Conservation (phyloP, 2,888 invertebrate species). For the Yponomeuta sedellus region DNA sequence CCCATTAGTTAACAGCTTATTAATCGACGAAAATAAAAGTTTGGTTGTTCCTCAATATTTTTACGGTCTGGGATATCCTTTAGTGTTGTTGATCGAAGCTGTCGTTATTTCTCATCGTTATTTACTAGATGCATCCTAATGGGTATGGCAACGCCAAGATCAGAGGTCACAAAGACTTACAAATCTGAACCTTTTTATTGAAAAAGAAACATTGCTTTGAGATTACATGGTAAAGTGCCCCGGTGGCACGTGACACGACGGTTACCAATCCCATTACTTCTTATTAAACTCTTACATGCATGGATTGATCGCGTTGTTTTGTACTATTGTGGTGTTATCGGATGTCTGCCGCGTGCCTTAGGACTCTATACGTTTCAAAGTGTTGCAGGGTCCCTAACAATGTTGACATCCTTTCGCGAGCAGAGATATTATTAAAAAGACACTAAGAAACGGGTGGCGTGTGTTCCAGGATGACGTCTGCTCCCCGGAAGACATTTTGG, state of each 20-base stretch:
- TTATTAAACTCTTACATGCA: not conserved
- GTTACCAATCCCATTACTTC: not conserved
- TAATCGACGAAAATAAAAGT: too few species aligned
- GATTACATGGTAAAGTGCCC: too few species aligned
- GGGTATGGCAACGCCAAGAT: too few species aligned
- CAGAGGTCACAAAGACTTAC: too few species aligned
- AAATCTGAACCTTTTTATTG: too few species aligned
- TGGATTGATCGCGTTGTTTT: not conserved
- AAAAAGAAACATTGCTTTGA: too few species aligned
- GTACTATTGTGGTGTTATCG: slow-evolving; percentile 19
- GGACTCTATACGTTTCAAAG: slow-evolving; percentile 26
- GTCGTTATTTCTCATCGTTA: not conserved
- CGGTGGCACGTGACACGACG: too few species aligned
- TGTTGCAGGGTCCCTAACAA: slow-evolving; percentile 52
- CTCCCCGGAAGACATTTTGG: slow-evolving; percentile 78
- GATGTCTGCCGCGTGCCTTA: slow-evolving; percentile 12
- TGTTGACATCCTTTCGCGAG: slow-evolving; percentile 53
- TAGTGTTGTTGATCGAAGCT: not conserved
- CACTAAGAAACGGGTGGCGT: slow-evolving; percentile 71
- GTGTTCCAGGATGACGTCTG: slow-evolving; percentile 83
- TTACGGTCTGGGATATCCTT: not conserved
- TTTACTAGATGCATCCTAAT: not conserved
- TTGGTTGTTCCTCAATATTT: too few species aligned
- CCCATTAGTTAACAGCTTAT: too few species aligned
- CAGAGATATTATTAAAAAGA: slow-evolving; percentile 32